Conservation (phyloP, 2,113 vertebrate genomes). For the Pogona vitticeps region DNA sequence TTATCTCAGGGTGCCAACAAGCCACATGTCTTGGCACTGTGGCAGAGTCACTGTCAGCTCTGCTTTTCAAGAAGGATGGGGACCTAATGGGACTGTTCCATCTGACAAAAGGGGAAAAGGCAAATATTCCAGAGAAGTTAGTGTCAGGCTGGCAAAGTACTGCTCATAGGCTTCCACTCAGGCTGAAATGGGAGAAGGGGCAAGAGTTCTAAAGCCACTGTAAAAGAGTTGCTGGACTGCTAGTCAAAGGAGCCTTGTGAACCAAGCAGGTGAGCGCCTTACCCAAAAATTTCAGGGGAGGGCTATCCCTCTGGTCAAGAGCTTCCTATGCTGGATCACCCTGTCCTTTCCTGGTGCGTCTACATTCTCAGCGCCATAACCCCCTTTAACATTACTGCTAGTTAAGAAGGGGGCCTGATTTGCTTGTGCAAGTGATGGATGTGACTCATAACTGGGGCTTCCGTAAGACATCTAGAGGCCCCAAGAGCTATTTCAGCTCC, state of each 20-base stretch:
- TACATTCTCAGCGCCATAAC: too few relatives aligned
- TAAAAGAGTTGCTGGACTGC: neutral
- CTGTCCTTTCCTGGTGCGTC: too few relatives aligned
- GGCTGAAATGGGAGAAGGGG: neutral
- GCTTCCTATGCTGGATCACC: too few relatives aligned
- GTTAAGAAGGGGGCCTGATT: too few relatives aligned
- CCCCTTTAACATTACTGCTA: too few relatives aligned
- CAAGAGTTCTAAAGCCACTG: neutral
- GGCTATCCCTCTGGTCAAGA: too few relatives aligned
- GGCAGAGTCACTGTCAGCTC: neutral
- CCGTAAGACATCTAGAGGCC: too few relatives aligned
- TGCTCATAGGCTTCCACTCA: neutral
- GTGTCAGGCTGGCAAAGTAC: neutral
- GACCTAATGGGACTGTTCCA: neutral
- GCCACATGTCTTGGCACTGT: neutral
- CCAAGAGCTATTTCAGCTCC: too few relatives aligned
- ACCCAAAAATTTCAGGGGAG: too few relatives aligned
- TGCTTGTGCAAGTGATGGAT: too few relatives aligned
- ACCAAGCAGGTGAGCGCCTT: too few relatives aligned
- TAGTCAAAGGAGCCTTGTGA: neutral
- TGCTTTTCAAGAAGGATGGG: neutral
- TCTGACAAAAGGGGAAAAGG: neutral
- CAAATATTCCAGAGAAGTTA: neutral
- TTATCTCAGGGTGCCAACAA: neutral
- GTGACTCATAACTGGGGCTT: too few relatives aligned